phyloP scores from a whole-genome alignment of 2,888 invertebrate genomes.

The Limnephilus marmoratus region DNA sequence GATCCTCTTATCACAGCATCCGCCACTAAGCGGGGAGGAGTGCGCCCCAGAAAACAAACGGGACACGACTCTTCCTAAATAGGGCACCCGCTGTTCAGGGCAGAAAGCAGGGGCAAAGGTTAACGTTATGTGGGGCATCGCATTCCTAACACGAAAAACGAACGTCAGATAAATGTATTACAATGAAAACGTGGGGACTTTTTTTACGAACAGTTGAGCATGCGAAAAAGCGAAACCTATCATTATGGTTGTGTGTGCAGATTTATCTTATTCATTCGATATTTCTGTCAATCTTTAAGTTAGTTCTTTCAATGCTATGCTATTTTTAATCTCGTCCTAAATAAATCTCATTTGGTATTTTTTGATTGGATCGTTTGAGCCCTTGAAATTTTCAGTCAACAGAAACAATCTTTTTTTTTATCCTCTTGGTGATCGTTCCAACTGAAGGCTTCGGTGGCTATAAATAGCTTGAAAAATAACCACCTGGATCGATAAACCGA shows the following conservation, averaged over 20 bases:
- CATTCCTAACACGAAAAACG: background rate
- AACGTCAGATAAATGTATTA: background rate
- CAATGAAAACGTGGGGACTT: background rate
- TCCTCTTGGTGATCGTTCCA: constrained; percentile 22
- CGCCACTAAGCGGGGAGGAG: background rate
- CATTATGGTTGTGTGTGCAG: background rate
- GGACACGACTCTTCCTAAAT: background rate
- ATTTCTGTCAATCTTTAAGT: background rate
- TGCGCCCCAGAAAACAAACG: background rate
- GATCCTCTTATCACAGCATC: background rate
- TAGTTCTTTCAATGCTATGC: background rate
- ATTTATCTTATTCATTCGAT: background rate
- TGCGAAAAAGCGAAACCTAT: background rate
- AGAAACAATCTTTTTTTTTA: background rate
- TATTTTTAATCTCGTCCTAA: background rate
- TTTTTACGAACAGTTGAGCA: background rate
- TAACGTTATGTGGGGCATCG: constrained; percentile 8
- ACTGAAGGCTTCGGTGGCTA: constrained; percentile 21
- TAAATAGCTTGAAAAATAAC: background rate
- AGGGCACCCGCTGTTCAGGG: background rate
- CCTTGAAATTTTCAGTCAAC: background rate
- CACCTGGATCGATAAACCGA: constrained; percentile 37
- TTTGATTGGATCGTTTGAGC: background rate
- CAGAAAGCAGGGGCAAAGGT: background rate
- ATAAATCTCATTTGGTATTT: background rate